phyloP scores from a whole-genome alignment of 1,140 invertebrate species.

The Cataglyphis hispanica region DNA sequence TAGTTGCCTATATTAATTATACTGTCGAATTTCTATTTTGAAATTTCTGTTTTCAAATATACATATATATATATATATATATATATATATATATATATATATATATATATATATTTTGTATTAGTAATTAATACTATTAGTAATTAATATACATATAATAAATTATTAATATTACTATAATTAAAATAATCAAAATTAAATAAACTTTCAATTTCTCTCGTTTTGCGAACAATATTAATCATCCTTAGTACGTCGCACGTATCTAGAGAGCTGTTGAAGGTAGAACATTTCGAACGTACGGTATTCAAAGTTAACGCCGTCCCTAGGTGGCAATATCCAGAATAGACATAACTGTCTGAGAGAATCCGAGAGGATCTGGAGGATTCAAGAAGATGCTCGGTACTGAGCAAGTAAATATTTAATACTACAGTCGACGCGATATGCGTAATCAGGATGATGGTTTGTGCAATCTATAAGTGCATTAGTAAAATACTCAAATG shows the following conservation, averaged over 20 bases:
- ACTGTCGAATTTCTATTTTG: background rate
- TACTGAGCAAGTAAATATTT: constrained; percentile 67
- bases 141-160: background rate
- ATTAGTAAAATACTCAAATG: constrained; percentile 65
- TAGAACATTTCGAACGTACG: constrained; percentile 42
- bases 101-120: background rate
- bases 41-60: background rate
- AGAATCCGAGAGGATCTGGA: constrained; percentile 44
- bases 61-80: too few species aligned
- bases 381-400: constrained; percentile 63
- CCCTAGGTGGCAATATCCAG: constrained; percentile 55
- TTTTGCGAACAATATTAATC: background rate
- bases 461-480: constrained; percentile 41
- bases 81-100: too few species aligned
- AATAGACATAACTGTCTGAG: constrained; percentile 61
- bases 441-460: constrained; percentile 32
- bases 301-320: constrained; percentile 50
- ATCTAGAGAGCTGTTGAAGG: background rate
- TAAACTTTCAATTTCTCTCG: background rate
- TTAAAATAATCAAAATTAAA: background rate
- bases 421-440: constrained; percentile 41
- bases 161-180: constrained; percentile 15
- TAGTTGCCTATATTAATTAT: constrained; percentile 15
- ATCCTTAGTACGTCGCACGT: constrained; percentile 10
- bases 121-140: background rate